Evolutionary conservation across 2,113 vertebrate species (phyloP).

Genomic region (Glaucomys volans): DNA sequence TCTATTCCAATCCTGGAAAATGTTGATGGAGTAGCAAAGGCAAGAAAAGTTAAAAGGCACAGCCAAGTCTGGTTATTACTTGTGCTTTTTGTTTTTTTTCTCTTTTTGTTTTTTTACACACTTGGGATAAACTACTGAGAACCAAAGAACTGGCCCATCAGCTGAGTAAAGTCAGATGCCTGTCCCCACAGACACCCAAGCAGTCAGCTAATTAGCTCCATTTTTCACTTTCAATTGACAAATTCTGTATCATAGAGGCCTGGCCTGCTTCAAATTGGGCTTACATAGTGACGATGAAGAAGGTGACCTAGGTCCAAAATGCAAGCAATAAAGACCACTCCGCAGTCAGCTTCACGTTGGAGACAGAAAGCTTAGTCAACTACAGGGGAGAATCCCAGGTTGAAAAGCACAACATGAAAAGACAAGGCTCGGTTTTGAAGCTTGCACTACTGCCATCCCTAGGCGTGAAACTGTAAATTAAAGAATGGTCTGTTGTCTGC

Average conservation of each 20-base stretch:
- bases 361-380: conserved; percentile 21
- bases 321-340: background rate
- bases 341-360: background rate
- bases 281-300: background rate
- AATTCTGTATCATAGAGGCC: conserved; percentile 64
- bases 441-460: conserved; percentile 82
- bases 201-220: conserved; percentile 69
- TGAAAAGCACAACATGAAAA: conserved; percentile 69
- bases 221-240: conserved; percentile 73
- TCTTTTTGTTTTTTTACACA: background rate
- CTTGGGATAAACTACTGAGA: background rate
- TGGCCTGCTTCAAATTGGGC: conserved; percentile 47
- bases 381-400: conserved; percentile 40
- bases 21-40: too few relatives aligned
- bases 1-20: conserved; percentile 50
- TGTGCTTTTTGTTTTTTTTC: too few relatives aligned
- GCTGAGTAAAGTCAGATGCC: conserved; percentile 44
- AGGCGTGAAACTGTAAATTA: conserved; percentile 82
- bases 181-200: conserved; percentile 43
- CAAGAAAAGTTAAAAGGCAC: background rate
- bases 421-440: conserved; percentile 60
- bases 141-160: background rate
- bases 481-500: conserved; percentile 73
- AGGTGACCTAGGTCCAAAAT: conserved; percentile 48
- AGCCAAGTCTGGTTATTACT: background rate